Percentiles rank a stretch among this genome's conserved stretches.
These are phyloP conservation scores for Epirrhoe tristata DNA, from an alignment of 2,888 invertebrate genomes.

Conservation along the genomic window DNA sequence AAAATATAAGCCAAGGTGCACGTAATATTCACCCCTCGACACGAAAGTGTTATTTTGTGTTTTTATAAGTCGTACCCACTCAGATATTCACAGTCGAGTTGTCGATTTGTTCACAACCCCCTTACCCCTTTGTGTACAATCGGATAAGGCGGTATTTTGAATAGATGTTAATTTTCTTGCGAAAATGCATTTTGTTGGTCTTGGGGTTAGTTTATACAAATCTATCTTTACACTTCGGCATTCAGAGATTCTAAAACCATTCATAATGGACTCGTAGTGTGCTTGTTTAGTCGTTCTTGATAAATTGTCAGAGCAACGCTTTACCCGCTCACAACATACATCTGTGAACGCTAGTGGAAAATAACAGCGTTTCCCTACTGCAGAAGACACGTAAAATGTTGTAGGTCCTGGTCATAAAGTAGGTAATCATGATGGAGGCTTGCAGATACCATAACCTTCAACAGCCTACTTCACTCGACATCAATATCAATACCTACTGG, in stretches of 20 bases:
- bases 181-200: slow-evolving; percentile 33
- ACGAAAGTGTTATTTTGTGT: slow-evolving; percentile 45
- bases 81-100: slow-evolving; percentile 47
- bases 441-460: too few relatives aligned
- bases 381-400: too few relatives aligned
- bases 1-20: slow-evolving; percentile 8
- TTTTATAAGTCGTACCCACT: slow-evolving; percentile 44
- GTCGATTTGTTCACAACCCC: slow-evolving; percentile 44
- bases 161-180: slow-evolving; percentile 38
- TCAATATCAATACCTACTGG: too few relatives aligned
- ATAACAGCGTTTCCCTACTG: too few relatives aligned
- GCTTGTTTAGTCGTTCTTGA: too few relatives aligned
- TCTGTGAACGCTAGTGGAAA: too few relatives aligned
- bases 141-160: slow-evolving; percentile 42
- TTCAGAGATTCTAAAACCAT: neutral
- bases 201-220: slow-evolving; percentile 2
- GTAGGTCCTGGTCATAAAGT: too few relatives aligned
- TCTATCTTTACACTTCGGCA: neutral
- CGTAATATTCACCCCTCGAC: slow-evolving; percentile 13
- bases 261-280: too few relatives aligned
- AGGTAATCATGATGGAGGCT: too few relatives aligned
- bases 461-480: too few relatives aligned
- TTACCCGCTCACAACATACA: too few relatives aligned
- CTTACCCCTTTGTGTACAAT: slow-evolving; percentile 46
- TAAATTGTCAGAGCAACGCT: too few relatives aligned